Percentiles rank a stretch among this genome's conserved stretches.
Evolutionary conservation across 2,888 invertebrate species (phyloP).

Genomic region (Perithous albicinctus): DNA sequence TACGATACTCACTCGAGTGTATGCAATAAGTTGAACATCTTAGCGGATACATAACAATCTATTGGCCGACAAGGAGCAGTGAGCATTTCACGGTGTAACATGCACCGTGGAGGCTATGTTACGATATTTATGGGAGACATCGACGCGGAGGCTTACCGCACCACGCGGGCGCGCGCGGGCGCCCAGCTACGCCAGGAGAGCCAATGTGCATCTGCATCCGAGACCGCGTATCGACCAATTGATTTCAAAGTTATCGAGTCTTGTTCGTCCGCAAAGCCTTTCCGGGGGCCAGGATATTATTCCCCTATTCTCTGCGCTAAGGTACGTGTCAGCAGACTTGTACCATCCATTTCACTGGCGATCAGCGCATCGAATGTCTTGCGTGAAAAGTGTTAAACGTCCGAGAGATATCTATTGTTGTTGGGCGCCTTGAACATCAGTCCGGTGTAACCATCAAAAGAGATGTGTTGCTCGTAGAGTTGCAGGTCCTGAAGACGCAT

Average conservation of each 20-base stretch:
- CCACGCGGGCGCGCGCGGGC: constrained; percentile 35
- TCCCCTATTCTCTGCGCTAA: constrained; percentile 38
- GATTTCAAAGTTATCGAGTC: constrained; percentile 67
- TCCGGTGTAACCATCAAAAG: not conserved
- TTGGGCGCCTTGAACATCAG: constrained; percentile 2
- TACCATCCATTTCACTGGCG: constrained; percentile 40
- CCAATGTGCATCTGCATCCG: constrained; percentile 39
- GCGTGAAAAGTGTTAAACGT: constrained; percentile 53
- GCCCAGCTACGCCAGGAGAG: constrained; percentile 41
- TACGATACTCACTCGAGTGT: constrained; percentile 52
- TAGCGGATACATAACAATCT: constrained; percentile 69
- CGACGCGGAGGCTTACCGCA: constrained; percentile 57
- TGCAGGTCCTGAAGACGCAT: constrained; percentile 28
- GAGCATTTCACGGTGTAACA: constrained; percentile 67
- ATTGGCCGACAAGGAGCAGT: constrained; percentile 65
- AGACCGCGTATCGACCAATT: constrained; percentile 63
- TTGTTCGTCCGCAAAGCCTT: constrained; percentile 49
- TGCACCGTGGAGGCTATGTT: constrained; percentile 56
- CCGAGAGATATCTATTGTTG: constrained; percentile 54
- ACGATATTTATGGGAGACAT: constrained; percentile 67
- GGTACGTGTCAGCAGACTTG: constrained; percentile 6
- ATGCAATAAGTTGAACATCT: constrained; percentile 67
- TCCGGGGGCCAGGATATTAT: constrained; percentile 57
- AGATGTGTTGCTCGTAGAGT: not conserved
- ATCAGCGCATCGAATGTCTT: constrained; percentile 53